A percentile compares a stretch with the other conserved stretches of the same genome.
phyloP scores from a whole-genome alignment of 2,113 vertebrate genomes.

The Nycticebus coucang region DNA sequence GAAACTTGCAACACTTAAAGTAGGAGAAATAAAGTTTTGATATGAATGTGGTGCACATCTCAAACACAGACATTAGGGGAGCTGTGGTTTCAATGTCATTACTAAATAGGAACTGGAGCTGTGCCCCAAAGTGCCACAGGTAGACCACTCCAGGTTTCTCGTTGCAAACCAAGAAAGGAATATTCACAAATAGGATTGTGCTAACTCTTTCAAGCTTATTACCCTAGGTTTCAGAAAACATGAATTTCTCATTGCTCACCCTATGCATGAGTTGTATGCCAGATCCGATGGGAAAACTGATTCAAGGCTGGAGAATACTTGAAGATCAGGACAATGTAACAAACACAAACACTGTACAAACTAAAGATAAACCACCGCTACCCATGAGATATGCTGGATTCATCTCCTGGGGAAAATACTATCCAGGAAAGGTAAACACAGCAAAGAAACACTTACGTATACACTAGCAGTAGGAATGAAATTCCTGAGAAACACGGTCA shows the following conservation, averaged over 20 bases:
- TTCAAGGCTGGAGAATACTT: not conserved
- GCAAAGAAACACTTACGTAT: not conserved
- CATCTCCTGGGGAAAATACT: not conserved
- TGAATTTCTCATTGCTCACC: not conserved
- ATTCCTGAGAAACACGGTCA: not conserved
- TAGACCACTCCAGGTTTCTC: not conserved
- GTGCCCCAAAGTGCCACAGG: not conserved
- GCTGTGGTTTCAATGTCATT: not conserved
- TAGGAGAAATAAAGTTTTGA: not conserved
- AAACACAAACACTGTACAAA: not conserved
- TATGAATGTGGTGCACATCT: not conserved
- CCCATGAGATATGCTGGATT: not conserved
- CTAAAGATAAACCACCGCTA: not conserved
- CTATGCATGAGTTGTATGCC: too few relatives aligned
- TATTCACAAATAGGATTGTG: not conserved
- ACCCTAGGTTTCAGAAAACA: not conserved
- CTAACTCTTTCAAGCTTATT: not conserved
- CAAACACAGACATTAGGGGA: not conserved
- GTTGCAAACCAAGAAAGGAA: not conserved
- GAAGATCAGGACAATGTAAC: not conserved
- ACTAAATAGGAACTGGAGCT: not conserved
- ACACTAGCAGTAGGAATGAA: not conserved
- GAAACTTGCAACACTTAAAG: not conserved
- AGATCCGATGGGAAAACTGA: not conserved
- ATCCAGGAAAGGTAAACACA: not conserved